A percentile compares a stretch with the other conserved stretches of the same genome.
Evolutionary conservation across 2,113 vertebrate species (phyloP).

Genomic region (Entomyzon cyanotis): DNA sequence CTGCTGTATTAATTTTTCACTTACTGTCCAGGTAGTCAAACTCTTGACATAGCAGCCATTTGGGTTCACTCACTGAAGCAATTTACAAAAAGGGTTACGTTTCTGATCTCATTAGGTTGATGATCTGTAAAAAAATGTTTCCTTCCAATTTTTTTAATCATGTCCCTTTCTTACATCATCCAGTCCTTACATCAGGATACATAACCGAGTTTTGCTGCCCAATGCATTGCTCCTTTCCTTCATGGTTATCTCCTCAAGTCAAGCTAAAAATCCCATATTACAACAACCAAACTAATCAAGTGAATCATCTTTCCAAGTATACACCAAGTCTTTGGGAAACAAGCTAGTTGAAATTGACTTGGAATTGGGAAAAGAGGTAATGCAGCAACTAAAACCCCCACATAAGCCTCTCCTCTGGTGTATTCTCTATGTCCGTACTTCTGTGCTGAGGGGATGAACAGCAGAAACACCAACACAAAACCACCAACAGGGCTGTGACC

Average conservation of each 20-base stretch:
- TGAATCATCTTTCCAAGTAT: background rate
- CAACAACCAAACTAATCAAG: background rate
- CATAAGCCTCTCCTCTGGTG: background rate
- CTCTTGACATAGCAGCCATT: background rate
- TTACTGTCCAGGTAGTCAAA: background rate
- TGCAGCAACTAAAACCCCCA: background rate
- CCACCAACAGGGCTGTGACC: rapidly evolving
- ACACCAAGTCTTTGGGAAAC: background rate
- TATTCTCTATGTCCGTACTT: background rate
- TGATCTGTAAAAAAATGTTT: background rate
- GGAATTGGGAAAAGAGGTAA: background rate
- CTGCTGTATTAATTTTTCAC: background rate
- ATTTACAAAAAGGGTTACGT: background rate
- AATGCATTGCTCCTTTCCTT: background rate
- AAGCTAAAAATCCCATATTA: background rate
- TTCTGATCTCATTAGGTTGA: background rate
- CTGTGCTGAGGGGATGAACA: background rate
- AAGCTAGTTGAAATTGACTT: background rate
- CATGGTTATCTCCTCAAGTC: background rate
- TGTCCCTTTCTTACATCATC: background rate
- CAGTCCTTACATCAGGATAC: background rate
- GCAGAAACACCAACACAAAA: background rate
- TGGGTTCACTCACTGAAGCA: background rate
- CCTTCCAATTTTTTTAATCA: background rate
- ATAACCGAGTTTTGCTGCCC: background rate